phyloP scores from a whole-genome alignment of 2,888 invertebrate genomes.

The Thera britannica region DNA sequence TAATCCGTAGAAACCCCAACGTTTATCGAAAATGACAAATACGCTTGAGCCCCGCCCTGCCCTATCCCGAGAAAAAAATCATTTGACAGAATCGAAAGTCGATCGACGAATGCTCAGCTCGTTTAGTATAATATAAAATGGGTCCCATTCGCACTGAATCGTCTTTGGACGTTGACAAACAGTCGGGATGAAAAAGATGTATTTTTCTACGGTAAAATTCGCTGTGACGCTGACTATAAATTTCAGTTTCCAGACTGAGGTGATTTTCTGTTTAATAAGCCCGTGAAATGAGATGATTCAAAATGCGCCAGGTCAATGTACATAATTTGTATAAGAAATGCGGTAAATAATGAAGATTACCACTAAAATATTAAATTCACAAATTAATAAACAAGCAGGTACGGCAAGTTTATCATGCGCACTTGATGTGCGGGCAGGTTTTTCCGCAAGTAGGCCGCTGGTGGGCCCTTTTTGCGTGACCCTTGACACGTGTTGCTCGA shows the following conservation, averaged over 20 bases:
- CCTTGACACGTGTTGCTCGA: no score
- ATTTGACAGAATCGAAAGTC: constrained; percentile 47
- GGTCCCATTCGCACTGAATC: constrained; percentile 69
- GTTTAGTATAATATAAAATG: constrained; percentile 70
- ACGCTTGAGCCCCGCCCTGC: constrained; percentile 24
- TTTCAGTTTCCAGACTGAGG: constrained; percentile 47
- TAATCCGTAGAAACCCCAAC: constrained; percentile 15
- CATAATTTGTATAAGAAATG: no score
- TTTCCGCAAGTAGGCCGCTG: no score
- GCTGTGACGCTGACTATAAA: constrained; percentile 56
- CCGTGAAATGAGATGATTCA: constrained; percentile 20
- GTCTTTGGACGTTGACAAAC: constrained; percentile 77
- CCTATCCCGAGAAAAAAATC: constrained; percentile 50
- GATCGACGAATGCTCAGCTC: constrained; percentile 49
- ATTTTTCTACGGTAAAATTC: constrained; percentile 78
- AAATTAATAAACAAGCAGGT: no score
- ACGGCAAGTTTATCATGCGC: no score
- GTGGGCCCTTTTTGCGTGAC: no score
- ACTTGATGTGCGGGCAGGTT: no score
- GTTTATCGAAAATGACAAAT: constrained; percentile 39
- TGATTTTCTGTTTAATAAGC: constrained; percentile 49
- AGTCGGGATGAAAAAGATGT: constrained; percentile 75
- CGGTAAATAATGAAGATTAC: no score
- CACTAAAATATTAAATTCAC: no score
- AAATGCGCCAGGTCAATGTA: no score